phyloP scores from a whole-genome alignment of 1,140 invertebrate genomes.

The Marisa cornuarietis region DNA sequence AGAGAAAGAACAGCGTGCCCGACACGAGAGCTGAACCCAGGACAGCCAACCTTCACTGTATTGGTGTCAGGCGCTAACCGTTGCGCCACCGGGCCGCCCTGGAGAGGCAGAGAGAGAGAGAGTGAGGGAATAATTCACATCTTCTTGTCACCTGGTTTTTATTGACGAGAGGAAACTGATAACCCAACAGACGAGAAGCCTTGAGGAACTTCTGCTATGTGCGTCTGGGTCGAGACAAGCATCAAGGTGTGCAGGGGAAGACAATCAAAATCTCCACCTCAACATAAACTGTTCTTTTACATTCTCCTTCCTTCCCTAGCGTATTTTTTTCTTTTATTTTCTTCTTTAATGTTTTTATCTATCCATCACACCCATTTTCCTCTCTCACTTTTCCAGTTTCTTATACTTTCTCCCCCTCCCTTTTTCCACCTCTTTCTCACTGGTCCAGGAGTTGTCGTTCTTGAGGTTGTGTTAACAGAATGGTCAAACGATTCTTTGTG shows the following conservation, averaged over 20 bases:
- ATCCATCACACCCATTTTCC: not conserved
- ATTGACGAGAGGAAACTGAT: not conserved
- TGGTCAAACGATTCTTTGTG: not conserved
- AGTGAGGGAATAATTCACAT: not conserved
- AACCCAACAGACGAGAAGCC: not conserved
- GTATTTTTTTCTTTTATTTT: not conserved
- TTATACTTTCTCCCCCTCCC: not conserved
- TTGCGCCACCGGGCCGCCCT: too few species aligned
- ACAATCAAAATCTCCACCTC: not conserved
- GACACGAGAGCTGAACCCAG: too few species aligned
- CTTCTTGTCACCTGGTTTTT: too few species aligned
- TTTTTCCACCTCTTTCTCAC: slow-evolving; percentile 14
- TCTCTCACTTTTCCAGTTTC: not conserved
- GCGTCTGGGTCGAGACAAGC: not conserved
- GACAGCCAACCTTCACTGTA: too few species aligned
- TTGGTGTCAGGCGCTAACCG: too few species aligned
- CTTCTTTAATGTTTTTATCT: too few species aligned
- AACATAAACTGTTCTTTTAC: not conserved
- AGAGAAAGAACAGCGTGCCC: too few species aligned
- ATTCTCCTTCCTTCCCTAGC: slow-evolving; percentile 1
- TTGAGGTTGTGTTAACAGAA: not conserved
- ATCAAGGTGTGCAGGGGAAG: not conserved
- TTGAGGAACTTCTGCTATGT: not conserved
- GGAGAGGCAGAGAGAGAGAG: too few species aligned
- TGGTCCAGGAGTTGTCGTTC: too few species aligned